Evolutionary conservation across 2,888 invertebrate species (phyloP).

Genomic region (Leucophenga maculata): DNA sequence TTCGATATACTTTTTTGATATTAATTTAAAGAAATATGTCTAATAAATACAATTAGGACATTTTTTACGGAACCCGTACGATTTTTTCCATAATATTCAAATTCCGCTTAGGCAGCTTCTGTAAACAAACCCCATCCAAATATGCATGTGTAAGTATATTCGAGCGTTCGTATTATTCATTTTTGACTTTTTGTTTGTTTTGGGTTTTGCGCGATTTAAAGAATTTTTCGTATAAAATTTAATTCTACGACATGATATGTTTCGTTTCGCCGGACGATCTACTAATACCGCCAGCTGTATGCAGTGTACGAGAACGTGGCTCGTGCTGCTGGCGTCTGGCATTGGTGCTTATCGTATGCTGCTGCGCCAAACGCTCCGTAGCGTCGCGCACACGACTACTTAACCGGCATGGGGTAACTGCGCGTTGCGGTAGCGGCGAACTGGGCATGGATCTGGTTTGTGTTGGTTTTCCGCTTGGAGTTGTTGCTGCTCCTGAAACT

Average conservation of each 20-base stretch:
- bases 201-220: slow-evolving; percentile 55
- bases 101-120: not conserved
- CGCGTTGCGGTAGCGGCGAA: slow-evolving; percentile 65
- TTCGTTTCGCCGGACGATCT: slow-evolving; percentile 62
- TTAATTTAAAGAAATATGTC: slow-evolving; percentile 46
- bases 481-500: not conserved
- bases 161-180: slow-evolving; percentile 16
- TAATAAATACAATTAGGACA: slow-evolving; percentile 60
- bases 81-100: not conserved
- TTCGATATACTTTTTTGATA: slow-evolving; percentile 36
- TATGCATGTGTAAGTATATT: slow-evolving; percentile 35
- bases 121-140: not conserved
- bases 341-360: slow-evolving; percentile 57
- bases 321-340: slow-evolving; percentile 37
- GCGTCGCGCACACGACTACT: slow-evolving; percentile 73
- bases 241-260: slow-evolving; percentile 57
- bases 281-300: slow-evolving; percentile 47
- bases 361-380: slow-evolving; percentile 70
- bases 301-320: slow-evolving; percentile 47
- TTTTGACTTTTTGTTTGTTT: slow-evolving; percentile 38
- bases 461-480: slow-evolving; percentile 28
- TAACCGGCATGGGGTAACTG: slow-evolving; percentile 71
- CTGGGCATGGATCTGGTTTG: slow-evolving; percentile 70
- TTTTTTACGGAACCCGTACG: no score
- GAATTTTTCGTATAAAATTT: slow-evolving; percentile 35